Evolutionary conservation across 1,140 invertebrate species (phyloP).

Genomic region (Neodiprion fabricii): DNA sequence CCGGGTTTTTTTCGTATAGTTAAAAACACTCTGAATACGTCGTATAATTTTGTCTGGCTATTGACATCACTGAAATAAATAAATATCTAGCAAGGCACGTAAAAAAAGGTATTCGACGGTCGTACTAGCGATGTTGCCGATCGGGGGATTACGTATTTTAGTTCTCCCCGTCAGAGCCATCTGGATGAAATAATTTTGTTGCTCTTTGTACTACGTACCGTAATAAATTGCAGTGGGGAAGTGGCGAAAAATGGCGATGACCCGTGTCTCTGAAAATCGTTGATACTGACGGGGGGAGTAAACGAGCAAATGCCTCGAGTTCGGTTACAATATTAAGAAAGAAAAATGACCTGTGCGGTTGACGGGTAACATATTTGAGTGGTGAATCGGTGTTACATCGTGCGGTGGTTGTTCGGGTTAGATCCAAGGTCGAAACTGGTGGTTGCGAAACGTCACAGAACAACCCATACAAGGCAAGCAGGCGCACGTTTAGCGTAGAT

Average conservation of each 20-base stretch:
- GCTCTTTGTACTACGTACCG: no score
- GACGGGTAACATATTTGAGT: neutral
- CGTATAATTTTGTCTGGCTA: no score
- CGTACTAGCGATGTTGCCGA: no score
- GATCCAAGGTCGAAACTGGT: conserved; percentile 23
- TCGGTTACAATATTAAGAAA: neutral
- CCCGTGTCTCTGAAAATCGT: conserved; percentile 1
- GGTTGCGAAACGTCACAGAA: conserved; percentile 46
- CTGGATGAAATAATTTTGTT: no score
- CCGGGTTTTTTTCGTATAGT: no score
- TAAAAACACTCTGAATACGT: no score
- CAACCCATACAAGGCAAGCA: conserved; percentile 27
- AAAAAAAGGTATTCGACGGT: no score
- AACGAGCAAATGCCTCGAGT: conserved; percentile 4
- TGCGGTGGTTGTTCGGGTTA: neutral
- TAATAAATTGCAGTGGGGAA: no score
- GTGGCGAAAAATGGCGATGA: conserved; percentile 22
- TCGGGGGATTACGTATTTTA: no score
- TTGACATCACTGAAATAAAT: no score
- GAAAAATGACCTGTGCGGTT: conserved; percentile 9
- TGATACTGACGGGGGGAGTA: neutral
- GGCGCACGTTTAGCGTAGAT: conserved; percentile 16
- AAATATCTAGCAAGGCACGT: no score
- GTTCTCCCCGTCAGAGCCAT: no score
- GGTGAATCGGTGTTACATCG: neutral